Evolutionary conservation across 2,797 vertebrate species (phyloP), one percentile per base, ranked within the genome.

Genomic region (Merluccius polli): DNA sequence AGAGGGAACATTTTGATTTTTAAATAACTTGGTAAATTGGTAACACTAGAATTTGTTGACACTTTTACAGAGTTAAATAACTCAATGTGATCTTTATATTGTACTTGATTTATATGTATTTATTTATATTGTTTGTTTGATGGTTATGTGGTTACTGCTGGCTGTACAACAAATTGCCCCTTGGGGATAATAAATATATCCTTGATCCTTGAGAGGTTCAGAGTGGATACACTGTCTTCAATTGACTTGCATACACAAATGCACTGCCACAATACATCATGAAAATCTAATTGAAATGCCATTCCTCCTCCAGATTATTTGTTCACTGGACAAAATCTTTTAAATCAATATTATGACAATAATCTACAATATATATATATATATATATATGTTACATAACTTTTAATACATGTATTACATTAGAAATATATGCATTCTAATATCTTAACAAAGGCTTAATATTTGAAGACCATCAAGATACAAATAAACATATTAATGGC

Each of bases 151-250:
- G n/a, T n/a, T n/a, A n/a, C n/a, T n/a, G n/a, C n/a, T n/a, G n/a
- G n/a, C n/a, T n/a, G n/a, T n/a, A n/a, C n/a, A n/a, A n/a, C n/a
- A n/a, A n/a, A n/a, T n/a, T n/a, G n/a, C n/a, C n/a, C n/a, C n/a
- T n/a, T n/a, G n/a, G n/a, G n/a, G n/a, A n/a, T n/a, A n/a, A n/a
- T n/a, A n/a, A n/a, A n/a, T n/a, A 70, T 13, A 41, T 4, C 24
- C 44, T n/a, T n/a, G n/a, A n/a, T 48, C 18, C 5, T 48, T 70
- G 41, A 86, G 13, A 69, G 33, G 52, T 71, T 78, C 30, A 78
- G 38, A 10, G 27, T 73, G 72, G 76, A 27, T 74, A 63, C 75
- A 73, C 36, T 68, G 30, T 48, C 16, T 68, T 74, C 32, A 32
- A 35, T 73, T 71, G 72, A 41, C 21, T 48, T 27, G 35, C 35